Evolutionary conservation across 2,113 vertebrate species (phyloP).

Genomic region (Pongo pygmaeus): DNA sequence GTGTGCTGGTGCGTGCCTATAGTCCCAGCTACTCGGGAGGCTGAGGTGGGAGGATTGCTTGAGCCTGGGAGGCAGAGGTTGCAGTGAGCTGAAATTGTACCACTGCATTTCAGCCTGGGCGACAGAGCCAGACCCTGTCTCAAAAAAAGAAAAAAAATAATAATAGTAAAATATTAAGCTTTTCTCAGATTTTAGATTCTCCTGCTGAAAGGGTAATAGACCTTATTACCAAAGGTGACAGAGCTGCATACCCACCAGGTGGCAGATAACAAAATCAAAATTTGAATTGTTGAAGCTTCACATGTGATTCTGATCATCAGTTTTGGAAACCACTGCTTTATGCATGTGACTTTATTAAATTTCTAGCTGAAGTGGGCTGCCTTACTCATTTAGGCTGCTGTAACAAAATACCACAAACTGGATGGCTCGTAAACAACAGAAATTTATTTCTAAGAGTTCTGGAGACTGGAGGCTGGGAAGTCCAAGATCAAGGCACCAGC

Average conservation of each 20-base stretch:
- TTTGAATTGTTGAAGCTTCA: background rate
- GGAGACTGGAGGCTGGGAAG: background rate
- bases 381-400: background rate
- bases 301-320: background rate
- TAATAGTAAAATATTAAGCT: background rate
- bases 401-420: background rate
- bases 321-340: background rate
- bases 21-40: no score
- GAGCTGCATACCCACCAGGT: background rate
- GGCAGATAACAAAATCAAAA: background rate
- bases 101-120: no score
- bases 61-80: no score
- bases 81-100: no score
- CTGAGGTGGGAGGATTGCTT: no score
- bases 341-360: background rate
- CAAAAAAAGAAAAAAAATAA: background rate
- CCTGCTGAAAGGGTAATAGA: background rate
- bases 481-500: background rate
- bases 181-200: background rate
- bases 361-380: background rate
- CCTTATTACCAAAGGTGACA: background rate
- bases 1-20: no score
- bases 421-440: background rate
- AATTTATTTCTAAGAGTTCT: background rate
- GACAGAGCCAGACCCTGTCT: no score